A percentile compares a stretch with the other conserved stretches of the same genome.
phyloP scores from a whole-genome alignment of 2,113 vertebrate genomes.

The Oncorhynchus kisutch region DNA sequence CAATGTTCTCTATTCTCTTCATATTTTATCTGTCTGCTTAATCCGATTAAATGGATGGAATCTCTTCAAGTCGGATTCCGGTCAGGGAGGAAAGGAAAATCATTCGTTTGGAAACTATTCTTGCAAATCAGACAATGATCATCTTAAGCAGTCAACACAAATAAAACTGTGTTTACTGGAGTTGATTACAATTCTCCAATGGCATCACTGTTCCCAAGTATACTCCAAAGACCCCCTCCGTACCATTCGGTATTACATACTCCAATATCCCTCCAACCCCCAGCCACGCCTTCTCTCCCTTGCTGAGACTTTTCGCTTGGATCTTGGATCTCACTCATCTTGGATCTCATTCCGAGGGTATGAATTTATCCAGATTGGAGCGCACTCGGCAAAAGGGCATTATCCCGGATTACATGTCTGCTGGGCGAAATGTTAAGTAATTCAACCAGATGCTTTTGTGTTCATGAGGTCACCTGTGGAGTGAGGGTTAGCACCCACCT shows the following conservation, averaged over 20 bases:
- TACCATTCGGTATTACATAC: background rate
- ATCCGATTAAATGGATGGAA: background rate
- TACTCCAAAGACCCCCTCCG: background rate
- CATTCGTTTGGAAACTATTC: conserved; percentile 55
- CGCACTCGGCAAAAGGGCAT: conserved; percentile 65
- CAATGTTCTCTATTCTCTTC: background rate
- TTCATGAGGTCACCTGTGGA: conserved; percentile 70
- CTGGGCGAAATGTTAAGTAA: conserved; percentile 76
- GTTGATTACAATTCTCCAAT: conserved; percentile 61
- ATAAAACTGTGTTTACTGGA: conserved; percentile 66
- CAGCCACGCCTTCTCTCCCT: conserved; percentile 32
- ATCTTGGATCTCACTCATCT: conserved; percentile 68
- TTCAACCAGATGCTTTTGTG: conserved; percentile 77
- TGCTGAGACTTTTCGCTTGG: conserved; percentile 41
- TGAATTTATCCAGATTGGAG: conserved; percentile 78
- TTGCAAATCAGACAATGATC: conserved; percentile 60
- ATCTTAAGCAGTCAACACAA: conserved; percentile 54
- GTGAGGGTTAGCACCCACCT: conserved; percentile 35
- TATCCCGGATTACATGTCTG: conserved; percentile 79
- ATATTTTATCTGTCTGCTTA: background rate
- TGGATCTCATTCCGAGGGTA: conserved; percentile 69
- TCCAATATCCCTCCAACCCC: conserved; percentile 51
- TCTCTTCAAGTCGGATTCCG: background rate
- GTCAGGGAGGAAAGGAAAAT: conserved; percentile 10
- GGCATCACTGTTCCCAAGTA: conserved; percentile 20